Base-by-base conservation (phyloP, 2,888 invertebrate genomes). In the Creontiades dilutus region DNA sequence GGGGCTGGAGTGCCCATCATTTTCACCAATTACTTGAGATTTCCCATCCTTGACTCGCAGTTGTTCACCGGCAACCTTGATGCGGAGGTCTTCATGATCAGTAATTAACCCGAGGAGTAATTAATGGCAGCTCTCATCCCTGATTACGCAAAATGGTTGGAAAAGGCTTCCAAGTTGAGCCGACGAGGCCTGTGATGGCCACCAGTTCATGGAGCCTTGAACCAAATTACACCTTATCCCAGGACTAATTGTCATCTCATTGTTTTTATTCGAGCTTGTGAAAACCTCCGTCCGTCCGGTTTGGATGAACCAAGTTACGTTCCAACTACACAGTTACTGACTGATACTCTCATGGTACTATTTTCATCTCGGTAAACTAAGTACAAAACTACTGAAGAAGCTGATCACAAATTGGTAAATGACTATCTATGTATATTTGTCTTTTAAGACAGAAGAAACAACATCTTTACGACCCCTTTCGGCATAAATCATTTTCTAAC, bases 21-120 rank as follows among this genome's bases (percentile, higher is more conserved):
- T 61, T 16, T 11, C 52, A 52, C 61, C n/a, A 61, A 19, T 61
- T 19, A 19, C 9, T 11, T 61, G 68, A 68, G 23, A 12, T 68
- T 68, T 68, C 68, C 19, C 68, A 68, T 23, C 68, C 68, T 68
- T 68, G 68, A 68, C 27, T 19, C n/a, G 68, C 68, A 23, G 23
- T 19, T 23, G 23, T 23, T 68, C 68, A 68, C 23, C 23, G 19
- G 12, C 68, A 68, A 23, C 68, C 68, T 68, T 68, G 68, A 68
- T 68, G n/a, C 68, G 23, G 68, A 68, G 68, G 68, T 68, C 68
- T 68, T 13, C 68, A 12, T 68, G 12, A 68, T 68, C 23, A 19
- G 68, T 68, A 68, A 68, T 68, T 68, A 23, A 19, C 23, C 23
- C 23, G 23, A 68, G 68, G 23, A 23, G 68, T 68, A 68, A 68